phyloP scores from a whole-genome alignment of 2,113 vertebrate genomes.

The Bungarus multicinctus region DNA sequence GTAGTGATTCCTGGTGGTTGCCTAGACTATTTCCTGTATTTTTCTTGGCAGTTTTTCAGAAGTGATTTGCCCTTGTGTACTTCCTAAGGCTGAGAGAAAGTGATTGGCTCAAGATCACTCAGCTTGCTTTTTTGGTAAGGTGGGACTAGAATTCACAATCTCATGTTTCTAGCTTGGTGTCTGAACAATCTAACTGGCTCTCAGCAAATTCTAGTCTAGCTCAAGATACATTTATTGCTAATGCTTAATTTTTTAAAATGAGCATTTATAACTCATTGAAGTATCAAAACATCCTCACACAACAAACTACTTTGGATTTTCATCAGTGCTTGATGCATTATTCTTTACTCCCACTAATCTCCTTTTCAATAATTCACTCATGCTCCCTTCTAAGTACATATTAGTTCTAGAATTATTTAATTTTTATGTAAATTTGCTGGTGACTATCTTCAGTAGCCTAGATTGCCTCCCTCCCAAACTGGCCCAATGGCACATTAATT shows the following conservation, averaged over 20 bases:
- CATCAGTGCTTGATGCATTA: background rate
- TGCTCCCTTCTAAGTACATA: background rate
- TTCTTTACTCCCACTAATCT: background rate
- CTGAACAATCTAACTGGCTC: background rate
- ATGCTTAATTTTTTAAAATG: background rate
- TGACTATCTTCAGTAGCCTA: background rate
- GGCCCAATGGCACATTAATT: background rate
- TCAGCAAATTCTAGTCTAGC: background rate
- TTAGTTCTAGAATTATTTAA: background rate
- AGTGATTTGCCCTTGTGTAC: background rate
- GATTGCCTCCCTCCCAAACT: background rate
- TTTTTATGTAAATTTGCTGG: background rate
- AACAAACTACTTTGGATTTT: background rate
- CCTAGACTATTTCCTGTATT: background rate
- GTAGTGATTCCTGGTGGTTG: background rate
- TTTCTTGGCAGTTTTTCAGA: background rate
- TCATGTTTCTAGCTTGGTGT: background rate
- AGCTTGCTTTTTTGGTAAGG: background rate
- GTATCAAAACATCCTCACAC: background rate
- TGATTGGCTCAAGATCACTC: background rate
- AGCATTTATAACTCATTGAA: background rate
- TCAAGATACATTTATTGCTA: background rate
- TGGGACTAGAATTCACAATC: background rate
- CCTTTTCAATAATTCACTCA: background rate
- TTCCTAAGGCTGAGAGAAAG: background rate